Conservation (phyloP, 2,797 vertebrate genomes). For the Eidolon dupreanum region DNA sequence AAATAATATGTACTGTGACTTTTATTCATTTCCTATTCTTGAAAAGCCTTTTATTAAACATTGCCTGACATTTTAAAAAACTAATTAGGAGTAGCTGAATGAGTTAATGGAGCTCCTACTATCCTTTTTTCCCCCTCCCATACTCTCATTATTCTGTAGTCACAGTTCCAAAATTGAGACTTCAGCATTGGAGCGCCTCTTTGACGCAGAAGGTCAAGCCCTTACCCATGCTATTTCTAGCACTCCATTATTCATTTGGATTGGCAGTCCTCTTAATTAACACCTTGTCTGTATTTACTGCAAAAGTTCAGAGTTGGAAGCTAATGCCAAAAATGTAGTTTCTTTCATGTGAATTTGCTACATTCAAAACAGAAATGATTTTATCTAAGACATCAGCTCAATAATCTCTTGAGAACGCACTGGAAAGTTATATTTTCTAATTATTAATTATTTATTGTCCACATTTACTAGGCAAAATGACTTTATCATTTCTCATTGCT, state of each 20-base stretch:
- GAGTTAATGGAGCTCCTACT: not conserved
- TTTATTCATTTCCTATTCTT: conserved; percentile 47
- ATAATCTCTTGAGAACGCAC: not conserved
- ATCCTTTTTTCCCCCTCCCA: not conserved
- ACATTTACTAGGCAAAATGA: not conserved
- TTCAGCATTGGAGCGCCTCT: not conserved
- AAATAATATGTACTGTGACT: not conserved
- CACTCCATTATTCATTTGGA: conserved; percentile 39
- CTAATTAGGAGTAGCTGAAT: conserved; percentile 37
- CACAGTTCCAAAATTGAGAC: conserved; percentile 33
- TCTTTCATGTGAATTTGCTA: conserved; percentile 25
- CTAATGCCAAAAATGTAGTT: not conserved
- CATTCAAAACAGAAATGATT: conserved; percentile 21
- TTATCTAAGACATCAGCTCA: not conserved
- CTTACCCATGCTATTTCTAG: not conserved
- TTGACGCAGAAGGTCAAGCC: not conserved
- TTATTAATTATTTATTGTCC: not conserved
- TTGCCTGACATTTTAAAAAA: conserved; percentile 43
- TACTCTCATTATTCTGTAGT: conserved; percentile 17
- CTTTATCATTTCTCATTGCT: not conserved
- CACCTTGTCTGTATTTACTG: conserved; percentile 63
- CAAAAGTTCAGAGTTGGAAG: conserved; percentile 10
- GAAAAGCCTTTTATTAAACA: conserved; percentile 29
- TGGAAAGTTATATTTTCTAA: not conserved
- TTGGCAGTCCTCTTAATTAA: conserved; percentile 66